A percentile compares a stretch with the other conserved stretches of the same genome.
phyloP scores from a whole-genome alignment of 2,888 invertebrate genomes.

The Megalurothrips usitatus region DNA sequence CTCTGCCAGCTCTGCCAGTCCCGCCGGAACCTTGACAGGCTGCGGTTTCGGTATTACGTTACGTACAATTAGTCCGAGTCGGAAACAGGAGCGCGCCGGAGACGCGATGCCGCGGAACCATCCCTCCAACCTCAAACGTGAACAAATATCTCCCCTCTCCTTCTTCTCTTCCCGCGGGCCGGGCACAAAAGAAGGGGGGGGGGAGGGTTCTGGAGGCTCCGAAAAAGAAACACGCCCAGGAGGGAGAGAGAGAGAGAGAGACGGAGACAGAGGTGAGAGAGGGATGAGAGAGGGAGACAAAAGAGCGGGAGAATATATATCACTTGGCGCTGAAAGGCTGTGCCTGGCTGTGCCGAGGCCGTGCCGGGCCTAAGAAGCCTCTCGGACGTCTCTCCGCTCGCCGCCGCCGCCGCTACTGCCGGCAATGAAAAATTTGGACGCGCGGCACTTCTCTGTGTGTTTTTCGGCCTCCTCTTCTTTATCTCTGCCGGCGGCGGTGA shows the following conservation, averaged over 20 bases:
- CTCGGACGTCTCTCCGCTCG: not conserved
- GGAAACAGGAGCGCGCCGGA: not conserved
- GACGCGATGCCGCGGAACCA: not conserved
- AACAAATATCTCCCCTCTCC: not conserved
- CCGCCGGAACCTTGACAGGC: not conserved
- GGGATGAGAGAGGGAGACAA: not conserved
- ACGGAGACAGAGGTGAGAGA: not conserved
- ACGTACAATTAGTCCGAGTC: not conserved
- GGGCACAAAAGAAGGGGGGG: not conserved
- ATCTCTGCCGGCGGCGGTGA: not conserved
- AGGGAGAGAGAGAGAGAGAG: not conserved
- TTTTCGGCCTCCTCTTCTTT: not conserved
- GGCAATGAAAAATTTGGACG: conserved; percentile 3
- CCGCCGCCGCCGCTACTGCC: not conserved
- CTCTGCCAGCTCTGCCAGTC: too few relatives aligned
- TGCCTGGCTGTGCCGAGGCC: not conserved
- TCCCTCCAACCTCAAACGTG: not conserved
- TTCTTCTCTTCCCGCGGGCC: not conserved
- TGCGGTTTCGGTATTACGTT: conserved; percentile 10
- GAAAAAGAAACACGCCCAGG: not conserved
- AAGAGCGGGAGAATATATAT: conserved; percentile 15
- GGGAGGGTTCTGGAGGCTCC: too few relatives aligned
- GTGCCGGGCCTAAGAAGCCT: not conserved
- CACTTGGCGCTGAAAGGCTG: conserved; percentile 20
- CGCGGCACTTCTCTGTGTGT: not conserved